Evolutionary conservation across 2,113 vertebrate genomes (phyloP).

Genomic region (Danio rerio): GRCz12tu NC_133182.1:23967001-23967500

Average conservation of each 20-base stretch:
- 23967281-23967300: background rate
- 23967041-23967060: slow-evolving; percentile 73
- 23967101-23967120: background rate
- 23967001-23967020: slow-evolving; percentile 87
- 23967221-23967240: background rate
- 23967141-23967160: background rate
- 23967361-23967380: too few relatives aligned
- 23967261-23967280: background rate
- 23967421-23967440: too few relatives aligned
- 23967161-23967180: background rate
- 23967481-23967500: too few relatives aligned
- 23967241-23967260: background rate
- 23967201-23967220: background rate
- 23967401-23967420: too few relatives aligned
- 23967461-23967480: too few relatives aligned
- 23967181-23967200: background rate
- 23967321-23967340: too few relatives aligned
- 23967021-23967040: slow-evolving; percentile 84
- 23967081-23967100: slow-evolving; percentile 63
- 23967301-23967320: background rate
- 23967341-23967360: too few relatives aligned
- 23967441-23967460: too few relatives aligned
- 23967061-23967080: slow-evolving; percentile 76
- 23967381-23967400: too few relatives aligned
- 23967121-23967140: background rate